A percentile compares a stretch with the other conserved stretches of the same genome.
phyloP scores from a whole-genome alignment of 2,113 vertebrate genomes.

The Willisornis vidua region DNA sequence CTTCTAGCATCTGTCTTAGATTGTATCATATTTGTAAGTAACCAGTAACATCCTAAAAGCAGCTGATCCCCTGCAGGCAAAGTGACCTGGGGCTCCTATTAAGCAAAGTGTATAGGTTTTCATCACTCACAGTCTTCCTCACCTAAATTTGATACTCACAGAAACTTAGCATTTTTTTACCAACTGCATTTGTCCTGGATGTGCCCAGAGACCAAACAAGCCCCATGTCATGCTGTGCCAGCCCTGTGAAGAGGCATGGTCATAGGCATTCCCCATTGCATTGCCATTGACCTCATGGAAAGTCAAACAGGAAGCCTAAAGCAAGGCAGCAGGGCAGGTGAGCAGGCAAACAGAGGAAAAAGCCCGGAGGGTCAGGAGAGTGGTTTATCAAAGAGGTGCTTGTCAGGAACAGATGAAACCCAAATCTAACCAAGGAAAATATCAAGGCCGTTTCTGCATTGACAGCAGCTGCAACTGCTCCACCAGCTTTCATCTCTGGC shows the following conservation, averaged over 20 bases:
- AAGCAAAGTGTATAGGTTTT: not conserved
- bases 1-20: slow-evolving; percentile 18
- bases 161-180: not conserved
- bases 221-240: rapidly evolving
- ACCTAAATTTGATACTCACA: not conserved
- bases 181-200: not conserved
- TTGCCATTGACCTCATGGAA: not conserved
- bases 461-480: not conserved
- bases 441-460: not conserved
- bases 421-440: not conserved
- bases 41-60: not conserved
- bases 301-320: not conserved
- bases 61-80: not conserved
- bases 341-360: not conserved
- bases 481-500: not conserved
- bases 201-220: not conserved
- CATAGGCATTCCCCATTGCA: not conserved
- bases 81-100: not conserved
- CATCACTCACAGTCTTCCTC: not conserved
- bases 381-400: not conserved
- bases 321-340: not conserved
- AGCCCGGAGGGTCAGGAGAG: not conserved
- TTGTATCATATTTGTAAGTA: not conserved
- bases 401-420: not conserved
- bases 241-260: not conserved